Evolutionary conservation across 2,113 vertebrate genomes (phyloP), one percentile per base, ranked within the genome.

Genomic region (Gasterosteus nipponicus): DNA sequence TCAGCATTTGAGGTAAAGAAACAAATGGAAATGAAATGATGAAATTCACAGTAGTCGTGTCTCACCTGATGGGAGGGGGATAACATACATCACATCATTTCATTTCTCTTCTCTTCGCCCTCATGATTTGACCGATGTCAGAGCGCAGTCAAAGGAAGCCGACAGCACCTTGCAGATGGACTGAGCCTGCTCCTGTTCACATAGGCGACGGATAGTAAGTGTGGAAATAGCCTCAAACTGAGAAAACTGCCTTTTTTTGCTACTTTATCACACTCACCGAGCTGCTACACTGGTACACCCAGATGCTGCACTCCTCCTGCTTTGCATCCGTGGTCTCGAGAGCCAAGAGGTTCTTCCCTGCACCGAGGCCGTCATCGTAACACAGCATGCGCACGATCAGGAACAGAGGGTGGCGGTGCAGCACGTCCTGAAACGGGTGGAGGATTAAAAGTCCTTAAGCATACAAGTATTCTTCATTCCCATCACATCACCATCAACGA

Each of bases 241-340:
- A 42, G 22, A 26, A 15, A 44, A 10, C 31, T 0, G 10, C 47
- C 54, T 9, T 58, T 0, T 15, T 16, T 47, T 29, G 19, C n/a
- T 7, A 15, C 6, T 44, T 2, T 3, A 5, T 53, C 11, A 0
- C 18, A 89, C 96, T 96, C 89, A 99, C 98, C 84, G 97, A 92
- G 85, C 94, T 98, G 91, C 89, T 95, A 87, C 98, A 99, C 94
- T 99, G 98, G 76, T 99, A 99, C 0, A 99, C 95, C 96, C 98
- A 99, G 81, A 99, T 96, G 90, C 93, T 97, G 92, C 93, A 97
- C 63, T 95, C 95, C 70, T 96, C 93, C 8, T 95, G 95, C 73
- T 94, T 86, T 5, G 92, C 85, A 19, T 98, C 96, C 0, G 98
- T 97, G 86, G 98, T 99, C 90, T 97, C 98, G 84, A 99, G 90